Evolutionary conservation across 2,888 invertebrate species (phyloP).

Genomic region (Rhingia rostrata): DNA sequence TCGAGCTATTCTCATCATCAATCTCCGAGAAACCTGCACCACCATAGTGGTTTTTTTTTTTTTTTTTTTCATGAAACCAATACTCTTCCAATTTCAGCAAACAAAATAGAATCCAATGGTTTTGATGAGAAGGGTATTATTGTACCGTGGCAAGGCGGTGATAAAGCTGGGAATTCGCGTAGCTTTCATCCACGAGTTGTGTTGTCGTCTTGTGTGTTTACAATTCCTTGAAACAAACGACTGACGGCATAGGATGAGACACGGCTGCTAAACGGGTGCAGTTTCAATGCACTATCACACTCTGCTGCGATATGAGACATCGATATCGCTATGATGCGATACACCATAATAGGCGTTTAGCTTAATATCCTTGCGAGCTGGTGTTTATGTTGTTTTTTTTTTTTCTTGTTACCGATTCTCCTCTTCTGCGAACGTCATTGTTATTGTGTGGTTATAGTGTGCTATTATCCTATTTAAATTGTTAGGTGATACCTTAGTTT

Average conservation of each 20-base stretch:
- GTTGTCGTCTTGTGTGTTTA: constrained; percentile 2
- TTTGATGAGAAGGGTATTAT: too few species aligned
- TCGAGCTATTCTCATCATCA: too few species aligned
- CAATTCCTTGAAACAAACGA: not conserved
- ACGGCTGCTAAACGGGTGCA: not conserved
- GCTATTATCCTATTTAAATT: constrained; percentile 34
- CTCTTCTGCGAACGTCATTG: not conserved
- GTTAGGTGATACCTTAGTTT: constrained; percentile 40
- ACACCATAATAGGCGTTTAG: constrained; percentile 23
- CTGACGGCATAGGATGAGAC: not conserved
- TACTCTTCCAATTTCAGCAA: too few species aligned
- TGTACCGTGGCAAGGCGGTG: not conserved
- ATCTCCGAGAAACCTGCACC: too few species aligned
- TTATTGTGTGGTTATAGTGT: constrained; percentile 30
- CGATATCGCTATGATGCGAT: constrained; percentile 15
- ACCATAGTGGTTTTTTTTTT: too few species aligned
- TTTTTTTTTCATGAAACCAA: too few species aligned
- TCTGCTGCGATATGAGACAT: constrained; percentile 1
- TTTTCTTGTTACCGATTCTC: not conserved
- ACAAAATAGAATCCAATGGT: too few species aligned
- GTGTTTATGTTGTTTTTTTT: too few species aligned
- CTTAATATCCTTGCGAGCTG: constrained; percentile 31
- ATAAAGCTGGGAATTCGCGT: constrained; percentile 20
- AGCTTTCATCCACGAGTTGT: constrained; percentile 17
- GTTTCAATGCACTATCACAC: too few species aligned